Base-by-base conservation (phyloP, 2,113 vertebrate species). In the Chlamydotis undulata region DNA sequence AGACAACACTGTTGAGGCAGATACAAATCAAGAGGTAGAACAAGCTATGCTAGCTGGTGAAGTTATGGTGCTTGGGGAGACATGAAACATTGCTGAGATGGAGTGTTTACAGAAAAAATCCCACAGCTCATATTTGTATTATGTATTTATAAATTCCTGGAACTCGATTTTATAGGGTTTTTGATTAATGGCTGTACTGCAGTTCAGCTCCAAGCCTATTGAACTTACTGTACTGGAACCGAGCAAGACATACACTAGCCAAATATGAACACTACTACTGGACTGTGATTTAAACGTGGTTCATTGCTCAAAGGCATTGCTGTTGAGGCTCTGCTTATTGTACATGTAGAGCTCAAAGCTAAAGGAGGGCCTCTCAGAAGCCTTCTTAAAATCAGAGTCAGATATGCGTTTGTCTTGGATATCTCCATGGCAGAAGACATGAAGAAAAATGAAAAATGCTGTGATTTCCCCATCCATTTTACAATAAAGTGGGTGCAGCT, bases 71-170 rank as follows among this genome's bases (percentile, higher is more conserved):
- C 56, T 71, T 56, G 43, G 79, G 76, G 53, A 95, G 45, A 49
- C 73, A 89, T 71, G 77, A 94, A 94, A 37, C 53, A 90, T 90
- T 3, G 4, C 65, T 49, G 86, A 87, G 89, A 87, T 65, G 60
- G 53, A 95, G 79, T 93, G 95, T 96, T 96, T 96, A 96, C 85
- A 97, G 87, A 88, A 93, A 91, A 90, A 76, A 76, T 94, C 91
- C 67, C 65, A 92, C 61, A 70, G 82, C 57, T 96, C 77, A 53
- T 93, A 93, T 93, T 97, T 95, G 96, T 83, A 89, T 94, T 95
- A 81, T 83, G 77, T 75, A 95, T 96, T 97, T 96, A 83, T 85
- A 91, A 87, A 95, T 93, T 93, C 95, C 94, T 96, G 96, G 91
- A 95, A 94, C 94, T 95, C 94, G 86, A 67, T 95, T 97, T 97